Base-by-base conservation (phyloP, 2,888 invertebrate species). In the Archaeoteleia sp. region DNA sequence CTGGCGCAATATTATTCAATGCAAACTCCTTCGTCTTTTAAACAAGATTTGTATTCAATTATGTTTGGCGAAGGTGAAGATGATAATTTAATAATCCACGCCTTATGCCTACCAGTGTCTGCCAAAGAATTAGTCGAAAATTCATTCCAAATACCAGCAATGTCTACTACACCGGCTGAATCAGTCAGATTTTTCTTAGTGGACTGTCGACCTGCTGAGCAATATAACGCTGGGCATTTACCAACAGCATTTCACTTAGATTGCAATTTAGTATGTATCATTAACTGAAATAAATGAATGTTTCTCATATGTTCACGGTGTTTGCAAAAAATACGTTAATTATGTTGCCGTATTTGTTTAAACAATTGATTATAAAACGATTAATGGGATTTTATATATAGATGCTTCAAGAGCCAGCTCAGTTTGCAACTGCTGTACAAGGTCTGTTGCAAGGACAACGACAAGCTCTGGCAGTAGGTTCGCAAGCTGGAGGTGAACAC, bases 171-270 rank as follows among this genome's bases (percentile, higher is more conserved):
- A 4, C 75, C 81, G 3, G 73, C 84, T 5, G 87, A 87, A 49
- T 76, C 82, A 7, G 92, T 94, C 0, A 89, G 95, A 76, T 99
- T 97, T 86, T 98, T 98, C 86, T 88, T 98, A 70, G 97, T 99
- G 5, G 99, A 99, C 86, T 98, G 98, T 85, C 90, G 99, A 70
- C 97, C 98, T 5, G 78, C 75, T 8, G 96, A 97, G 72, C 97
- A 98, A 81, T 99, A 98, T 83, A 98, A 98, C 87, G 93, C 93
- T 51, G 98, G 98, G 0, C 98, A 98, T 87, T 89, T 99, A 72
- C 94, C 96, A 0, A 98, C 97, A 46, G 98, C 98, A 53, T 99
- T 98, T 87, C 98, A 98, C 87, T 88, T 99, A 69, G 98, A 99
- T 86, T 97, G 97, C 79, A 95, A 96, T 86, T 88, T 99, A 79